Evolutionary conservation across 2,888 invertebrate genomes (phyloP).

Genomic region (Theretra japonica): DNA sequence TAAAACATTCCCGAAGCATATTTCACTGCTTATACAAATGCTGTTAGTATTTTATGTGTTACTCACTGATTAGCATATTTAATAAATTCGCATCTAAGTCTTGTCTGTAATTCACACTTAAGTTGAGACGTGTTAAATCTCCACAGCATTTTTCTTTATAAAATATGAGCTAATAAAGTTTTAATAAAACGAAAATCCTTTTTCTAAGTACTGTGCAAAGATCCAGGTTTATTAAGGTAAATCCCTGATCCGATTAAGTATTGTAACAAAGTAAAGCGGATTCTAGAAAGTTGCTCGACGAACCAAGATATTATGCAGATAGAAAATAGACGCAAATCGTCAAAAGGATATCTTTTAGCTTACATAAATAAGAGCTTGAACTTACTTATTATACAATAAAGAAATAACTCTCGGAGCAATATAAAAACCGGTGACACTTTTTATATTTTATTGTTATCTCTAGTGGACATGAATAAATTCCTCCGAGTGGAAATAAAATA

Average conservation of each 20-base stretch:
- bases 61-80: not conserved
- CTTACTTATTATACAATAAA: conserved; percentile 44
- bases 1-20: not conserved
- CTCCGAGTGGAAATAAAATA: conserved; percentile 35
- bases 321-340: conserved; percentile 37
- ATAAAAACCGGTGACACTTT: conserved; percentile 41
- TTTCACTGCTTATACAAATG: not conserved
- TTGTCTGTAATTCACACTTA: conserved; percentile 18
- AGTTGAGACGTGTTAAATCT: conserved; percentile 18
- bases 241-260: conserved; percentile 28
- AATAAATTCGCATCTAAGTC: conserved; percentile 18
- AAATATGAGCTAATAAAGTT: conserved; percentile 10
- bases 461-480: conserved; percentile 27
- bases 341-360: conserved; percentile 36
- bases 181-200: conserved; percentile 13
- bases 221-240: conserved; percentile 27
- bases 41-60: not conserved
- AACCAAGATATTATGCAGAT: conserved; percentile 29
- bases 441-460: conserved; percentile 42
- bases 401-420: conserved; percentile 41
- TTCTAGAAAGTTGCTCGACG: conserved; percentile 26
- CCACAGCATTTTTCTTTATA: conserved; percentile 7
- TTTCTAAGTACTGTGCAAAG: conserved; percentile 6
- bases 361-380: conserved; percentile 43
- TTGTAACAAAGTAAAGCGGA: conserved; percentile 27